A percentile compares a stretch with the other conserved stretches of the same genome.
Evolutionary conservation across 2,113 vertebrate genomes (phyloP).

Genomic region (Perccottus glenii): DNA sequence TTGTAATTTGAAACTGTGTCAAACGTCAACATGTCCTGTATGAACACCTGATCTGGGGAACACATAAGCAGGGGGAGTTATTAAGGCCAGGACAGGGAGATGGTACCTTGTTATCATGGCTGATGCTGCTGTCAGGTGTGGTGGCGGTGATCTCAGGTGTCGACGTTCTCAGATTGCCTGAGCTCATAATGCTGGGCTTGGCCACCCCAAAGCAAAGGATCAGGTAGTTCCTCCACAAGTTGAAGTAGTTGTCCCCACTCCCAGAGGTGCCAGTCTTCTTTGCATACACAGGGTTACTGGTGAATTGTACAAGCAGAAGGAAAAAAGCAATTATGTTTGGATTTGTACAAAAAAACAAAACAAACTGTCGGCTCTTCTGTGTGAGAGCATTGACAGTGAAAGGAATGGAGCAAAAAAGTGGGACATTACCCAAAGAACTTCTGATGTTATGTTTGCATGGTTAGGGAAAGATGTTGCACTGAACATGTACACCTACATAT

Average conservation of each 20-base stretch:
- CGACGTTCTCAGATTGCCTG: constrained; percentile 91
- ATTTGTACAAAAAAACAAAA: too few relatives aligned
- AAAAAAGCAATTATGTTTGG: constrained; percentile 1
- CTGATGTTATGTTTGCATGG: too few relatives aligned
- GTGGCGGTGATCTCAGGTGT: constrained; percentile 93
- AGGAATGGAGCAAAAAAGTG: too few relatives aligned
- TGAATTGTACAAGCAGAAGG: constrained; percentile 23
- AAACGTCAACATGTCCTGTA: constrained; percentile 52
- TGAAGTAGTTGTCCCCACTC: constrained; percentile 87
- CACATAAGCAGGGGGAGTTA: constrained; percentile 40
- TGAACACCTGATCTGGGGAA: constrained; percentile 55
- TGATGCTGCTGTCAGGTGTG: constrained; percentile 87
- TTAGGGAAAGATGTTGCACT: too few relatives aligned
- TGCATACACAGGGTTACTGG: constrained; percentile 91
- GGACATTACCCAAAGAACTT: too few relatives aligned
- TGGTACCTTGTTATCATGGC: constrained; percentile 94
- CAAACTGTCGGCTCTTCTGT: too few relatives aligned
- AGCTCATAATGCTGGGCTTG: constrained; percentile 97
- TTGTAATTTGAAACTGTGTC: constrained; percentile 50
- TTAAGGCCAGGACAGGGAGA: constrained; percentile 23
- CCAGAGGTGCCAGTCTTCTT: constrained; percentile 92
- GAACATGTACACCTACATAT: too few relatives aligned
- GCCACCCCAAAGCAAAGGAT: constrained; percentile 97
- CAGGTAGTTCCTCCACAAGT: constrained; percentile 96
- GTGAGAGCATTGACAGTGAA: too few relatives aligned